Percentiles rank a stretch among this genome's conserved stretches.
Evolutionary conservation across 2,888 invertebrate species (phyloP).

Genomic region (Drosophila pegasa): DNA sequence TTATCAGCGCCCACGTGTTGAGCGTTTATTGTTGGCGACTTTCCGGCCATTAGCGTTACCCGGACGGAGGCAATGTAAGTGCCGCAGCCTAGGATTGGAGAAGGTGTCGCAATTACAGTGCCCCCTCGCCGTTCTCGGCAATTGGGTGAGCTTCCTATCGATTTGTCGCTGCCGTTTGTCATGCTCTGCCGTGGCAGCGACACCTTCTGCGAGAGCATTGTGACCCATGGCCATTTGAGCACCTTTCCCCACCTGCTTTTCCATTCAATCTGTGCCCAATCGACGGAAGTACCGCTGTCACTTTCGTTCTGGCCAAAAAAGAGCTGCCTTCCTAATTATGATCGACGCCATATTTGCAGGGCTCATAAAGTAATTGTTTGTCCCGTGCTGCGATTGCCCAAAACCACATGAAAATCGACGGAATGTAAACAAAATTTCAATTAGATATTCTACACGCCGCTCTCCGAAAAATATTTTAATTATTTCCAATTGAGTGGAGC

Average conservation of each 20-base stretch:
- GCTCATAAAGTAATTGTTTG: slow-evolving; percentile 67
- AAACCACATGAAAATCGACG: slow-evolving; percentile 17
- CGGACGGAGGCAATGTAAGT: slow-evolving; percentile 45
- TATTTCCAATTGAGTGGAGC: slow-evolving; percentile 65
- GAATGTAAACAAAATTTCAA: slow-evolving; percentile 51
- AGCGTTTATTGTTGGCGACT: slow-evolving; percentile 62
- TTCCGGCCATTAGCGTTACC: slow-evolving; percentile 73
- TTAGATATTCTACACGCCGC: slow-evolving; percentile 59
- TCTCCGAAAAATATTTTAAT: slow-evolving; percentile 72
- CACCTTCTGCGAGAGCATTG: slow-evolving; percentile 29
- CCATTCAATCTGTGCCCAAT: slow-evolving; percentile 12
- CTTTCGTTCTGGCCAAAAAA: slow-evolving; percentile 61
- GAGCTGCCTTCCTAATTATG: slow-evolving; percentile 44
- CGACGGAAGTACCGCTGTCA: slow-evolving; percentile 71
- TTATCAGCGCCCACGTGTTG: slow-evolving; percentile 80
- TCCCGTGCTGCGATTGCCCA: slow-evolving; percentile 26
- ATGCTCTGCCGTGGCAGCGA: slow-evolving; percentile 50
- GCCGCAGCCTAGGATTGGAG: slow-evolving; percentile 9
- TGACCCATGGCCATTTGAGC: slow-evolving; percentile 17
- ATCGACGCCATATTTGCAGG: slow-evolving; percentile 49
- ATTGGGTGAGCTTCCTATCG: slow-evolving; percentile 66
- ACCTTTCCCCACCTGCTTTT: slow-evolving; percentile 20
- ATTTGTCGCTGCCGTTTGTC: slow-evolving; percentile 43
- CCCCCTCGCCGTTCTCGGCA: slow-evolving; percentile 23
- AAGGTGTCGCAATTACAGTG: slow-evolving; percentile 61